Evolutionary conservation across 2,113 vertebrate genomes (phyloP).

Genomic region (Lepus americanus): DNA sequence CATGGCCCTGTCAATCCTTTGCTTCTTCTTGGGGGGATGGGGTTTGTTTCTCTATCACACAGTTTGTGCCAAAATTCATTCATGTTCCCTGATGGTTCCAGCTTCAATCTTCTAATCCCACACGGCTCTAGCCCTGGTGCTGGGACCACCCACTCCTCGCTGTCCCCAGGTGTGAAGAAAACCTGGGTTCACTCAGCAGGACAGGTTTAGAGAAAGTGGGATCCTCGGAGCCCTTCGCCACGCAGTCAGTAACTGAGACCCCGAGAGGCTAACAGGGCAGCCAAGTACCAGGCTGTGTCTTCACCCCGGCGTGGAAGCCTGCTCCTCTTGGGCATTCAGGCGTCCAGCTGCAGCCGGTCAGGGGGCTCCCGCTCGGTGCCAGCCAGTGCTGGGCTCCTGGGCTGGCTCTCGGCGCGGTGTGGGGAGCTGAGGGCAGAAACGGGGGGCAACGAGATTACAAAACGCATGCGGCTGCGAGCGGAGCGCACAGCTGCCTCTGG

Average conservation of each 20-base stretch:
- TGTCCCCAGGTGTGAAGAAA: too few species aligned
- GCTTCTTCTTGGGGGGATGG: constrained; percentile 92
- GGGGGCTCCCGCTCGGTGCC: neutral
- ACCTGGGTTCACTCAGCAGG: neutral
- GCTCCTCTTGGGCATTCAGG: neutral
- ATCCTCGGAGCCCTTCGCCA: neutral
- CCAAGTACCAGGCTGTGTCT: neutral
- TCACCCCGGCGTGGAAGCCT: constrained; percentile 24
- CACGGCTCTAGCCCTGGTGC: constrained; percentile 59
- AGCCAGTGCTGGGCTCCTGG: neutral
- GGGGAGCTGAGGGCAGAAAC: constrained; percentile 81
- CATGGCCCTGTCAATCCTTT: constrained; percentile 95
- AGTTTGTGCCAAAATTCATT: constrained; percentile 98
- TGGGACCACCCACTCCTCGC: neutral
- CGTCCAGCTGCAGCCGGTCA: neutral
- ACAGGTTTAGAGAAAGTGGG: neutral
- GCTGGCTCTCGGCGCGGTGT: constrained; percentile 15
- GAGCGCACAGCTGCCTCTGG: constrained; percentile 49
- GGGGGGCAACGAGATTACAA: constrained; percentile 82
- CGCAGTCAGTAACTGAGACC: neutral
- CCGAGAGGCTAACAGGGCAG: neutral
- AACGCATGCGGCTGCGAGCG: constrained; percentile 60
- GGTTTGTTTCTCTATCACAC: constrained; percentile 93
- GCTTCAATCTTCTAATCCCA: constrained; percentile 74
- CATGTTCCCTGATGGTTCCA: constrained; percentile 89